phyloP scores from a whole-genome alignment of 2,888 invertebrate genomes.

The Eurytoma adleriae region DNA sequence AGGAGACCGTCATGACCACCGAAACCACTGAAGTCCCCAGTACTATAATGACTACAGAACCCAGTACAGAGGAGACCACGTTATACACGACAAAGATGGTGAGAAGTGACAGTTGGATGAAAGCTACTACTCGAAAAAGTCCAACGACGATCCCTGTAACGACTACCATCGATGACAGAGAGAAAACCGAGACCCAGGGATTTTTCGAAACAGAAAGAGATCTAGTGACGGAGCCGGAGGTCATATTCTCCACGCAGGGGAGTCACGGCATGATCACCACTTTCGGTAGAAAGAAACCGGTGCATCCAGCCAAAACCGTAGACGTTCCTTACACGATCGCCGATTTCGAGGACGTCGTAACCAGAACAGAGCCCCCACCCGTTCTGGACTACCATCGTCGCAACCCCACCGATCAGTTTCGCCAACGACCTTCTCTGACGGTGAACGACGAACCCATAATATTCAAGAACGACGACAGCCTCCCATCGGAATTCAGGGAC shows the following conservation, averaged over 20 bases:
- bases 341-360: neutral
- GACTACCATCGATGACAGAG: slow-evolving; percentile 47
- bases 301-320: slow-evolving; percentile 6
- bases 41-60: slow-evolving; percentile 31
- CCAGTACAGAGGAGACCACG: slow-evolving; percentile 32
- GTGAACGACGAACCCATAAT: slow-evolving; percentile 35
- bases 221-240: slow-evolving; percentile 58
- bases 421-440: slow-evolving; percentile 12
- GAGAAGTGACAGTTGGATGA: neutral
- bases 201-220: slow-evolving; percentile 55
- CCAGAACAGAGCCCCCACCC: slow-evolving; percentile 17
- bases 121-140: slow-evolving; percentile 21
- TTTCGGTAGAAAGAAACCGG: slow-evolving; percentile 14
- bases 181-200: slow-evolving; percentile 46
- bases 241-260: slow-evolving; percentile 59
- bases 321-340: slow-evolving; percentile 13
- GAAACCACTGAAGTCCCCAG: slow-evolving; percentile 41
- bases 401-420: neutral
- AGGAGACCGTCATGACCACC: slow-evolving; percentile 11
- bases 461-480: slow-evolving; percentile 40
- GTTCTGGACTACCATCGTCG: neutral
- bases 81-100: neutral
- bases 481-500: slow-evolving; percentile 49
- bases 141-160: slow-evolving; percentile 34
- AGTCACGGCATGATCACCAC: slow-evolving; percentile 13